Evolutionary conservation across 2,888 invertebrate genomes (phyloP).

Genomic region (Acanthosoma haemorrhoidale): DNA sequence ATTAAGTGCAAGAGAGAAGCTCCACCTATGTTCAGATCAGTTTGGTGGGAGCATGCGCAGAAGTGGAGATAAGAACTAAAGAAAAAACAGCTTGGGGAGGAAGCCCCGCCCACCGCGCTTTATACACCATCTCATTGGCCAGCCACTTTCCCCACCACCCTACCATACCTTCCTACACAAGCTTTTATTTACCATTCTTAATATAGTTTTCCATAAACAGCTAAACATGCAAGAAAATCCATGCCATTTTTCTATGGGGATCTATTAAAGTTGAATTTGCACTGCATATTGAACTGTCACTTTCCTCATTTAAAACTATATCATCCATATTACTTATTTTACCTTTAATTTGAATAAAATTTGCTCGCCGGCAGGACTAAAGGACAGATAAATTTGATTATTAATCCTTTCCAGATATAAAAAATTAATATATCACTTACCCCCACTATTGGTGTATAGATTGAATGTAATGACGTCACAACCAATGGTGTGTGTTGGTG

Average conservation of each 20-base stretch:
- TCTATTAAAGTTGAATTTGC: too few species aligned
- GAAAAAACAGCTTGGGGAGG: background rate
- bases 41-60: slow-evolving; percentile 18
- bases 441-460: slow-evolving; percentile 33
- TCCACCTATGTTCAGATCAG: background rate
- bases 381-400: background rate
- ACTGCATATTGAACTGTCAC: too few species aligned
- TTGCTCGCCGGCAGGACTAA: too few species aligned
- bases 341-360: too few species aligned
- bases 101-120: slow-evolving; percentile 8
- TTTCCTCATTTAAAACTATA: too few species aligned
- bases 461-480: slow-evolving; percentile 38
- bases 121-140: slow-evolving; percentile 5
- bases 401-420: background rate
- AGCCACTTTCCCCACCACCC: slow-evolving; percentile 24
- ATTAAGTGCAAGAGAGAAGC: background rate
- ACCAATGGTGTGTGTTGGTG: slow-evolving; percentile 37
- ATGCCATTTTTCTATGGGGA: too few species aligned
- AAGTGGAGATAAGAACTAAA: background rate
- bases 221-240: too few species aligned
- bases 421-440: background rate
- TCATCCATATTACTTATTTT: too few species aligned
- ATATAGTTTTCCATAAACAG: slow-evolving; percentile 1
- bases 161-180: slow-evolving; percentile 14
- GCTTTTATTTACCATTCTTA: slow-evolving; percentile 29